Evolutionary conservation across 2,888 invertebrate genomes (phyloP), one percentile per base, ranked within the genome.

Genomic region (Campaea margaritaria): DNA sequence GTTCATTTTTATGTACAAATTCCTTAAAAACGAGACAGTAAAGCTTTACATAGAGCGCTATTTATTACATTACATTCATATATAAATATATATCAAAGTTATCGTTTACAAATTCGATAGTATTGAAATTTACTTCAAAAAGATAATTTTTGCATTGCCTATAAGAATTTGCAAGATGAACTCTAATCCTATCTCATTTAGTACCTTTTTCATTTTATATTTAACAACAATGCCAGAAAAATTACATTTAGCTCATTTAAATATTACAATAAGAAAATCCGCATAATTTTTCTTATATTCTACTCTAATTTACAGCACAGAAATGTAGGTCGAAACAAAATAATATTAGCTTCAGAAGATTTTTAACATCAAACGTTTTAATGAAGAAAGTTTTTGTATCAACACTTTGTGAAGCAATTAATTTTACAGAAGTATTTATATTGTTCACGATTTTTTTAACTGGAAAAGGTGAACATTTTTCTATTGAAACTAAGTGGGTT

Each of bases 1-100:
- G 81, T 88, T 89, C 82, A 80, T 82, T 76, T 79, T 74, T 89
- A 86, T 90, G 59, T 91, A 91, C 90, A 91, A 21, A 80, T 81
- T 78, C 65, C 82, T 88, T 87, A 87, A 67, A 78, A 74, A 75
- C 76, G 76, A 85, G 68, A 78, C 74, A 78, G 82, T 89, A 89
- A 89, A 89, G 86, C 89, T 87, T 87, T 70, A 87, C 80, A 83
- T 75, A 81, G 77, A 82, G 84, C 76, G 83, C 84, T 87, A 85
- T 55, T 57, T 61, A 67, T 41, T 64, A 62, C 48, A 68, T 41
- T 58, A 62, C 48, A 68, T 41, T 58, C 36, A 58, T 56, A 58
- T 59, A 46, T 45, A 46, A 14, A 15, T 48, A 59, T 36, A 46
- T 55, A 55, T 58, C 58, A 58, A 53, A 48, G 47, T 44, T 58